Evolutionary conservation across 2,888 invertebrate genomes (phyloP).

Genomic region (Stenodera caucasica): DNA sequence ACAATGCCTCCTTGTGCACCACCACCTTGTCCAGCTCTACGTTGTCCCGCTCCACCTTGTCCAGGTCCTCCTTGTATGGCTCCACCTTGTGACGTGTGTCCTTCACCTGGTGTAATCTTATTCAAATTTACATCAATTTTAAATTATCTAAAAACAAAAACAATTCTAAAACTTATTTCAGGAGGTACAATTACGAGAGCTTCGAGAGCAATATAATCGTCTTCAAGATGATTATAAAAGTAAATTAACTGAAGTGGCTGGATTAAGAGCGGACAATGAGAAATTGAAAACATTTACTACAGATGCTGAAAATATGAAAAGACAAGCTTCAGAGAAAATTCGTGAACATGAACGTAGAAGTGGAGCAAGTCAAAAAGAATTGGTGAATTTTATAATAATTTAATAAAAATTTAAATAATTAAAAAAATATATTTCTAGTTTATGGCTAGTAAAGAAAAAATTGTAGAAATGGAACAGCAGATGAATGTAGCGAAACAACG

Average conservation of each 20-base stretch:
- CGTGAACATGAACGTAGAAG: conserved; percentile 61
- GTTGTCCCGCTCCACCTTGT: no score
- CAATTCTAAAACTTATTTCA: conserved; percentile 52
- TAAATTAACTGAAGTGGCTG: conserved; percentile 68
- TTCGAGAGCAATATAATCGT: conserved; percentile 64
- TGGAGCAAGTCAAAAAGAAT: conserved; percentile 49
- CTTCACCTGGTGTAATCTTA: conserved; percentile 9
- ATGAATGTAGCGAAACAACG: conserved; percentile 59
- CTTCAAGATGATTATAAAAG: conserved; percentile 70
- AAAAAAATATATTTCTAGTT: conserved; percentile 24
- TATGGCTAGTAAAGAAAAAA: conserved; percentile 61
- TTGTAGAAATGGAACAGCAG: conserved; percentile 65
- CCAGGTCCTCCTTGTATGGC: conserved; percentile 28
- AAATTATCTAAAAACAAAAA: conserved; percentile 37
- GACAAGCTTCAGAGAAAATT: conserved; percentile 62
- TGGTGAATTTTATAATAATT: not conserved
- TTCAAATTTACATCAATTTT: conserved; percentile 15
- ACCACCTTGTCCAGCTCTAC: no score
- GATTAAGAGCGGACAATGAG: conserved; percentile 58
- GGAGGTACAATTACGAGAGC: conserved; percentile 62
- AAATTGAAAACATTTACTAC: conserved; percentile 55
- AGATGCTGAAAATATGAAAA: conserved; percentile 56
- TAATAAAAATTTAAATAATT: not conserved
- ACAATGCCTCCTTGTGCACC: conserved; percentile 27
- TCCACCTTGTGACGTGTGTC: conserved; percentile 34